A percentile compares a stretch with the other conserved stretches of the same genome.
These are phyloP conservation scores for Tenthredo distinguenda DNA, from an alignment of 2,888 invertebrate genomes.

Conservation along the genomic window DNA sequence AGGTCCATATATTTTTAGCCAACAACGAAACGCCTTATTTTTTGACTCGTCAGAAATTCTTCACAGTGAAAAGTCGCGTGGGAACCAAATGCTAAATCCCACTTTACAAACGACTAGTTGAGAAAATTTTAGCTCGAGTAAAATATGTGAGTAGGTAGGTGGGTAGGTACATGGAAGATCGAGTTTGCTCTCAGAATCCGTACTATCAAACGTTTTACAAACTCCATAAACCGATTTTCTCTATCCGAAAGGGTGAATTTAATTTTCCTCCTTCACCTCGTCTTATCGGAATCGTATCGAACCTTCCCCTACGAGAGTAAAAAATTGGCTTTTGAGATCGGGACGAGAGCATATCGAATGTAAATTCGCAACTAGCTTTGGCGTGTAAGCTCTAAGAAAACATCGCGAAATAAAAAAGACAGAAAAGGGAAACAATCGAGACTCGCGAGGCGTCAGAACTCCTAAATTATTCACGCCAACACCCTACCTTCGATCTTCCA, in stretches of 20 bases:
- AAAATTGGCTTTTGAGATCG: background rate
- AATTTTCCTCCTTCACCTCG: background rate
- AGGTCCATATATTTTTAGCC: background rate
- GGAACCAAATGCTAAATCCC: background rate
- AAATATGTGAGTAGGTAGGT: no score
- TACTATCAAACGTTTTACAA: no score
- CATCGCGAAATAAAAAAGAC: background rate
- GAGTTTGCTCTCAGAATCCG: no score
- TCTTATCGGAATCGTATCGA: background rate
- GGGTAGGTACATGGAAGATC: no score
- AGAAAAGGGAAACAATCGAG: background rate
- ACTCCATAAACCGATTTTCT: background rate
- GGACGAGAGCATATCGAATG: background rate
- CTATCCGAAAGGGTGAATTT: background rate
- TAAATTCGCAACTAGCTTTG: background rate
- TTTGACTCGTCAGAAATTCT: background rate
- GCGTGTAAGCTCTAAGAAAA: background rate
- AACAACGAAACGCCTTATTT: background rate
- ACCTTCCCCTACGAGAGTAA: background rate
- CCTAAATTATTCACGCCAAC: conserved; percentile 24
- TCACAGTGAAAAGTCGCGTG: background rate
- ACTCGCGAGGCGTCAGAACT: background rate
- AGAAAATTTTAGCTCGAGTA: no score
- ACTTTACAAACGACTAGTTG: background rate
- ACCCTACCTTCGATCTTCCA: conserved; percentile 23